phyloP scores from a whole-genome alignment of 2,113 vertebrate genomes.

The Rissa tridactyla region DNA sequence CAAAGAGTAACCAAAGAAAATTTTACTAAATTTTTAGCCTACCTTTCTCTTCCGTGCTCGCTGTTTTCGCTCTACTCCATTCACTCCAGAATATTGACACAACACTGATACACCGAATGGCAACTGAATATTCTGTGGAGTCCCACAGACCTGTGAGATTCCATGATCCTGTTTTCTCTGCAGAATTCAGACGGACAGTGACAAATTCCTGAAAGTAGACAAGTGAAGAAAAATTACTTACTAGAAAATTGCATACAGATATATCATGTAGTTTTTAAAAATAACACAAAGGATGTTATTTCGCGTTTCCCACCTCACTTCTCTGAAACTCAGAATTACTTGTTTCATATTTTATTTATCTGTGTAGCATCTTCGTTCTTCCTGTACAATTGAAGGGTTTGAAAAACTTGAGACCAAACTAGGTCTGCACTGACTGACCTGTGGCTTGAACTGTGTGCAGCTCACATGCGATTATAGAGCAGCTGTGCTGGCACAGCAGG shows the following conservation, averaged over 20 bases:
- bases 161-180: background rate
- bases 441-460: background rate
- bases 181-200: background rate
- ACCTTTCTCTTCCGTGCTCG: constrained; percentile 67
- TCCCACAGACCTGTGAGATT: constrained; percentile 66
- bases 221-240: background rate
- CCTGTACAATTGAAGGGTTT: background rate
- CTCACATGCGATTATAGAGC: rapidly evolving
- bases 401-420: background rate
- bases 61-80: constrained; percentile 65
- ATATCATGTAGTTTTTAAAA: background rate
- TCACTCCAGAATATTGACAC: constrained; percentile 72
- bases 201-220: constrained; percentile 17
- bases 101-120: constrained; percentile 18
- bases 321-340: background rate
- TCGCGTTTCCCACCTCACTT: background rate
- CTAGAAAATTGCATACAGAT: background rate
- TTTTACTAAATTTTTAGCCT: background rate
- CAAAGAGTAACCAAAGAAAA: background rate
- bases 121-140: constrained; percentile 65
- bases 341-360: background rate
- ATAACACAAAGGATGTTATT: background rate
- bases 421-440: background rate
- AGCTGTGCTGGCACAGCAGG: background rate
- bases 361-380: background rate